Conservation (phyloP, 2,797 vertebrate species). For the Rhodeus uyekii region DNA sequence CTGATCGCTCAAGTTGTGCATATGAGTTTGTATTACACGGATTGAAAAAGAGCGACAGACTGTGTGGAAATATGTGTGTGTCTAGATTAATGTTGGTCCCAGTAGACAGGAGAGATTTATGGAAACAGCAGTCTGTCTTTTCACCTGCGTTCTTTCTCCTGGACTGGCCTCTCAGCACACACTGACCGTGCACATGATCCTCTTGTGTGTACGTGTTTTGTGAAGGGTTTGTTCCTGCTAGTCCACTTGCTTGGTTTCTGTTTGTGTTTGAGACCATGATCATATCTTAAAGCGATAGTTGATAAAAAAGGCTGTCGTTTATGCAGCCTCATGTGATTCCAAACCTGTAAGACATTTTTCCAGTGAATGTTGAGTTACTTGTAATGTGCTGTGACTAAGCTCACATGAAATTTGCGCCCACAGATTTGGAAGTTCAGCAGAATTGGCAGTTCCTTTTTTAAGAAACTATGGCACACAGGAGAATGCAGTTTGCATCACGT, state of each 20-base stretch:
- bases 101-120: slow-evolving; percentile 30
- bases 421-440: not conserved
- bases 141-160: not conserved
- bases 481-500: slow-evolving; percentile 31
- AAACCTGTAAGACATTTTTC: not conserved
- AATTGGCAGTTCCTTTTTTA: not conserved
- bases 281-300: not conserved
- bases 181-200: not conserved
- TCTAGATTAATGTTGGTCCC: slow-evolving; percentile 30
- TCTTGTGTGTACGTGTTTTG: not conserved
- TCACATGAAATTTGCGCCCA: not conserved
- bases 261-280: not conserved
- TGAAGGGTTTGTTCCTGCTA: not conserved
- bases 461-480: slow-evolving; percentile 37
- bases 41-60: not conserved
- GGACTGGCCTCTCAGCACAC: not conserved
- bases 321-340: not conserved
- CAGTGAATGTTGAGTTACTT: not conserved
- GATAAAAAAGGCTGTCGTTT: not conserved
- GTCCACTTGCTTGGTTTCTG: not conserved
- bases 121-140: not conserved
- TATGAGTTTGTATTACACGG: slow-evolving; percentile 4
- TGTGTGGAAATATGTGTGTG: not conserved
- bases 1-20: not conserved
- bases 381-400: not conserved